Conservation (phyloP, 1,140 invertebrate genomes). For the Conus betulinus region DNA sequence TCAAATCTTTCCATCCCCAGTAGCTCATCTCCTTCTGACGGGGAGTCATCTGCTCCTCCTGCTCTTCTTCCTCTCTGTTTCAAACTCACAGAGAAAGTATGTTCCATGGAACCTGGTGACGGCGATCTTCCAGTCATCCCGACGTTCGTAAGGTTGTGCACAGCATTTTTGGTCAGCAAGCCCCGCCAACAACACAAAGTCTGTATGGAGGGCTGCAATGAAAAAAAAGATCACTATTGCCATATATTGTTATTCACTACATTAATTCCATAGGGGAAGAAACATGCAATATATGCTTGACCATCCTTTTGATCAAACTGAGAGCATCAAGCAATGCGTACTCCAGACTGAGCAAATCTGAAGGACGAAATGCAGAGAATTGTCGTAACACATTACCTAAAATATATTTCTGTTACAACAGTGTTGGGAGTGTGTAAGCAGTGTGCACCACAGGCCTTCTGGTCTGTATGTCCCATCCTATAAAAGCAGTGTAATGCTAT, state of each 20-base stretch:
- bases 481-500: no score
- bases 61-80: conserved; percentile 80
- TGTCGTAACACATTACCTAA: no score
- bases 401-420: no score
- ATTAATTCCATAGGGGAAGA: background rate
- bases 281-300: background rate
- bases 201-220: conserved; percentile 67
- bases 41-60: conserved; percentile 73
- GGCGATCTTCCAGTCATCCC: conserved; percentile 82
- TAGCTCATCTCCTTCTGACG: conserved; percentile 79
- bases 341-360: no score
- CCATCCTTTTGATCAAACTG: background rate
- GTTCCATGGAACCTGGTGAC: conserved; percentile 82
- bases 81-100: conserved; percentile 83
- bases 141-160: conserved; percentile 82
- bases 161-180: conserved; percentile 82
- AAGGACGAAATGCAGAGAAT: no score
- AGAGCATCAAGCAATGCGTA: background rate
- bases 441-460: no score
- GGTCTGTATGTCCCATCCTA: no score
- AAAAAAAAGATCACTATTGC: background rate
- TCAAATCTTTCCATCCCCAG: conserved; percentile 92
- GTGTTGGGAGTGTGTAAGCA: no score
- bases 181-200: conserved; percentile 85
- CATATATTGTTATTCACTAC: background rate